These are phyloP conservation scores for Nothura maculosa DNA, from an alignment of 2,797 vertebrate genomes.

Conservation along the genomic window DNA sequence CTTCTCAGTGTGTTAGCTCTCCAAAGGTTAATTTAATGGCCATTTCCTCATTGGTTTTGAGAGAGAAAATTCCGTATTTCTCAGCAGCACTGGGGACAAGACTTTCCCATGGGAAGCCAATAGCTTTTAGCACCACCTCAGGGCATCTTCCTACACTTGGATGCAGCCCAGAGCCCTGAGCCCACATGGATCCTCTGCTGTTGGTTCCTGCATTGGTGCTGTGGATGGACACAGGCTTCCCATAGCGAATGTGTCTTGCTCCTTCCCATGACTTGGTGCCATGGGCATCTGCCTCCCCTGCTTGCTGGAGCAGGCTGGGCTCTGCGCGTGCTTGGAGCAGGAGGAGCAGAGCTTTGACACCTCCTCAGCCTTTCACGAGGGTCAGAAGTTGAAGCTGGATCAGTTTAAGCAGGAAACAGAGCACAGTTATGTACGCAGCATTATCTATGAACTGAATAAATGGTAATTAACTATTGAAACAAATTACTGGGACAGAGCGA, in stretches of 20 bases:
- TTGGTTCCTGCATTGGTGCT: not conserved
- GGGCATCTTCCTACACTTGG: not conserved
- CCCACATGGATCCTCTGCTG: not conserved
- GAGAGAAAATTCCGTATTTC: not conserved
- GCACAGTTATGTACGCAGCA: not conserved
- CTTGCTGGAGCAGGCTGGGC: not conserved
- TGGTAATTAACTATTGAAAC: not conserved
- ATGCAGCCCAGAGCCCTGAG: not conserved
- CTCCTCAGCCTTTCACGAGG: not conserved
- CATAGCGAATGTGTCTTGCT: not conserved
- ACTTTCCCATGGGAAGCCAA: not conserved
- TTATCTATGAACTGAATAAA: not conserved
- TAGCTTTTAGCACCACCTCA: not conserved
- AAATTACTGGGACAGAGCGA: not conserved
- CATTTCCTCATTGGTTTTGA: not conserved
- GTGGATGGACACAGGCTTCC: not conserved
- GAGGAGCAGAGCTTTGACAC: not conserved
- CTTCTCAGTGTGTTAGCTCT: not conserved
- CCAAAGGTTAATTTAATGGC: not conserved
- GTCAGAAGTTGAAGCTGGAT: not conserved
- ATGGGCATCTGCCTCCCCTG: not conserved
- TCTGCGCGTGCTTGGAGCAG: not conserved
- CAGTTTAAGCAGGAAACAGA: not conserved
- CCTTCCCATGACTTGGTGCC: not conserved
- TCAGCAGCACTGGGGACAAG: rapidly evolving